Evolutionary conservation across 2,888 invertebrate genomes (phyloP), one percentile per base, ranked within the genome.

Genomic region (Scaptodrosophila latifasciaeformis): DNA sequence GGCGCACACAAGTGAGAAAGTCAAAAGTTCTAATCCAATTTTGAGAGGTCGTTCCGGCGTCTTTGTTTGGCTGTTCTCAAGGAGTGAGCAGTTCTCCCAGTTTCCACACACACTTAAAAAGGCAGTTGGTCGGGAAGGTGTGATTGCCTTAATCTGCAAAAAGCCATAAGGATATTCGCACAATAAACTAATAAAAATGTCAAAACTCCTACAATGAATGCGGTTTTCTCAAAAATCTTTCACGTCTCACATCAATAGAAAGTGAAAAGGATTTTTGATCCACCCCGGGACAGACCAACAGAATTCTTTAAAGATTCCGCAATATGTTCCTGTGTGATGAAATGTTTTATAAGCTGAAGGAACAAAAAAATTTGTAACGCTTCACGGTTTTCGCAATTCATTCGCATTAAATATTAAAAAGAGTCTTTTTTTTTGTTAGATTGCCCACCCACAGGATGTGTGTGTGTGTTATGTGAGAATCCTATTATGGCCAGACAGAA

Each of bases 141-240:
- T 67, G 72, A 76, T 71, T 61, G 70, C 59, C 70, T 62, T 76
- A 77, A 71, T 58, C 68, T 51, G 45, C 49, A 40, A 50, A 54
- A 49, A 49, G 42, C 46, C 53, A 63, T 55, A 62, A 60, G 70
- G 59, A 67, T 65, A 62, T 65, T 58, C 66, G 54, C 62, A 75
- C 82, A 82, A 80, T 75, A 72, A 79, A 82, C 78, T 82, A 82
- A 82, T 82, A 82, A 82, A 81, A 79, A 82, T 69, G 82, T 82
- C 82, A 82, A 75, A 77, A 81, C 67, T 39, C 18, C 39, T 10
- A 13, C 39, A 59, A 50, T 57, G 58, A 57, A 57, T 52, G 50
- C 50, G 57, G 71, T 71, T 70, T 74, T n/a, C n/a, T n/a, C n/a
- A 65, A 24, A 70, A 72, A 67, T 71, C 75, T 72, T 67, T 56